Percentiles rank a stretch among this genome's conserved stretches.
These are phyloP conservation scores for Cebidichthys violaceus DNA, from an alignment of 2,113 vertebrate genomes.

Conservation along the genomic window DNA sequence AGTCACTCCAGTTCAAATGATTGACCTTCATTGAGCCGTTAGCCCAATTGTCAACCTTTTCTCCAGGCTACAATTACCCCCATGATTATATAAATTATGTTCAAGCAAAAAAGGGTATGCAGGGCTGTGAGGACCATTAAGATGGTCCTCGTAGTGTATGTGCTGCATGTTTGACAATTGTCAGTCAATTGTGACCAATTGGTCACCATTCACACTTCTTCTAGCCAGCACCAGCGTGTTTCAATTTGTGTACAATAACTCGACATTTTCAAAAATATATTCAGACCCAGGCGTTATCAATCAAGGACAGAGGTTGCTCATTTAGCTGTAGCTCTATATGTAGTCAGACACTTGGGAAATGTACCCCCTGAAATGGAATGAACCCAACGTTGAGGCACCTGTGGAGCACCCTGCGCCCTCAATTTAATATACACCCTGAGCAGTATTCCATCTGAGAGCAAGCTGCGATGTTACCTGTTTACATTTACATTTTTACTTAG, in stretches of 20 bases:
- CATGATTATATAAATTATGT: not conserved
- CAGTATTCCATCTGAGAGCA: not conserved
- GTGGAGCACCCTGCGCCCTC: not conserved
- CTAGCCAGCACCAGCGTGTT: not conserved
- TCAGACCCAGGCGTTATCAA: conserved; percentile 12
- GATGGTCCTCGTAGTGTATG: not conserved
- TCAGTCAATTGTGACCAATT: not conserved
- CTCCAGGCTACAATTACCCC: conserved; percentile 4
- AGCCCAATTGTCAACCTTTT: conserved; percentile 22
- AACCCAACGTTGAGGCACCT: not conserved
- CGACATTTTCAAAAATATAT: conserved; percentile 23
- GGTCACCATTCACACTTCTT: not conserved
- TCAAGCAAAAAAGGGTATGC: not conserved
- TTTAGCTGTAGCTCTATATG: not conserved
- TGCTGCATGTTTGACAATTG: not conserved
- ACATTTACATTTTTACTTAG: conserved; percentile 30
- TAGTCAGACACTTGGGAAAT: conserved; percentile 19
- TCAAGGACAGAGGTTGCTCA: conserved; percentile 34
- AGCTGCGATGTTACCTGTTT: not conserved
- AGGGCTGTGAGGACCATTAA: not conserved
- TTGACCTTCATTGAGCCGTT: not conserved
- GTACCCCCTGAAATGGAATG: conserved; percentile 21
- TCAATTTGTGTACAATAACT: conserved; percentile 9
- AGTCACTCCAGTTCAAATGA: conserved; percentile 11
- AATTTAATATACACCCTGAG: conserved; percentile 16